phyloP scores from a whole-genome alignment of 2,797 vertebrate genomes.

The Pogoniulus pusillus region DNA sequence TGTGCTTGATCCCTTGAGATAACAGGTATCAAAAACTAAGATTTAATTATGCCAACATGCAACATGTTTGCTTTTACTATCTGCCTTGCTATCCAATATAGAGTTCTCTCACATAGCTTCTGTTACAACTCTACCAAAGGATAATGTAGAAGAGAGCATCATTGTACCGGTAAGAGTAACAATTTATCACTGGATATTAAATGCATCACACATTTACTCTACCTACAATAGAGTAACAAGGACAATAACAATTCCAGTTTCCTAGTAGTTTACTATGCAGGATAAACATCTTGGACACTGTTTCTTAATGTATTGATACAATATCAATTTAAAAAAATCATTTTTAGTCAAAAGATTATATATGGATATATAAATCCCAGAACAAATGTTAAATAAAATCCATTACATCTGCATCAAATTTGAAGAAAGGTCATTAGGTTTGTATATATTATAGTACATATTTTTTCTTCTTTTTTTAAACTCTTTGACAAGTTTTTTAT shows the following conservation, averaged over 20 bases:
- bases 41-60: background rate
- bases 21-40: background rate
- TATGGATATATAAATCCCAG: too few relatives aligned
- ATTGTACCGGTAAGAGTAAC: background rate
- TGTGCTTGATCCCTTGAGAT: background rate
- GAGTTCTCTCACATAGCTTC: background rate
- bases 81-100: background rate
- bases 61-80: background rate
- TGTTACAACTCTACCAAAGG: background rate
- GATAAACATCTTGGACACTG: background rate
- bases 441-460: background rate
- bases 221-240: background rate
- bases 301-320: background rate
- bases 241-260: background rate
- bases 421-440: background rate
- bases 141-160: background rate
- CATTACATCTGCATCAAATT: background rate
- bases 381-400: background rate
- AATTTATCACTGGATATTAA: background rate
- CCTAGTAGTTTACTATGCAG: background rate
- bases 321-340: too few relatives aligned
- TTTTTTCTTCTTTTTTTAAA: background rate
- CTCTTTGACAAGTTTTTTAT: background rate
- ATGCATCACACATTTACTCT: background rate
- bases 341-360: too few relatives aligned